Conservation (phyloP, 2,113 vertebrate species). For the Gymnarchus niloticus region DNA sequence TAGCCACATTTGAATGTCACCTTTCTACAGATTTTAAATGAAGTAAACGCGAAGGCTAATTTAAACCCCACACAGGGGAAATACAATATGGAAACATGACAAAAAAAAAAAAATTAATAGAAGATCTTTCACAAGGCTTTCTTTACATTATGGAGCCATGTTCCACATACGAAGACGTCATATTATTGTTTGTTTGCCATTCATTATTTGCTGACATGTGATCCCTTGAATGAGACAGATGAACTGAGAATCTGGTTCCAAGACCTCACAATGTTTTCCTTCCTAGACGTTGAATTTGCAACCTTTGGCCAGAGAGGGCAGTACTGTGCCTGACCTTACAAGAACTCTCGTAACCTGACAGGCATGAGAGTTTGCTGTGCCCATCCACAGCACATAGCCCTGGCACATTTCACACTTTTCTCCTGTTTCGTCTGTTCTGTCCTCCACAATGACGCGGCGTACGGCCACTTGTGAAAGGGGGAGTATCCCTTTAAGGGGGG, state of each 20-base stretch:
- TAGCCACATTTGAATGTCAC: neutral
- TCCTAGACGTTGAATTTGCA: neutral
- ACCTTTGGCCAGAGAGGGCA: neutral
- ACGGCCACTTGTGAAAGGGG: neutral
- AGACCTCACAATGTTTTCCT: neutral
- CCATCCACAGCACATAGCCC: neutral
- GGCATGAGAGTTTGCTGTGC: neutral
- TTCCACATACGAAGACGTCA: neutral
- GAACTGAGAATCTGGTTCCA: conserved; percentile 1
- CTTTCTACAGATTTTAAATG: neutral
- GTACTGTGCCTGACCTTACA: neutral
- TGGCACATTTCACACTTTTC: neutral
- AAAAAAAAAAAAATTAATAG: neutral
- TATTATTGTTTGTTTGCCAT: conserved; percentile 10
- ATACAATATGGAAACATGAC: neutral
- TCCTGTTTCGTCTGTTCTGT: neutral
- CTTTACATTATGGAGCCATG: neutral
- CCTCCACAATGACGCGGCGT: neutral
- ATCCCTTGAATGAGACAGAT: too few species aligned
- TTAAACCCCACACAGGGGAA: neutral
- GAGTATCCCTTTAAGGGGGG: neutral
- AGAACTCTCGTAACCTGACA: neutral
- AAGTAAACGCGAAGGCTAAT: neutral
- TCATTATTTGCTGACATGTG: neutral
- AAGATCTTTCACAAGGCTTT: neutral